phyloP scores from a whole-genome alignment of 2,888 invertebrate species.

The Drosophila barbarae region DNA sequence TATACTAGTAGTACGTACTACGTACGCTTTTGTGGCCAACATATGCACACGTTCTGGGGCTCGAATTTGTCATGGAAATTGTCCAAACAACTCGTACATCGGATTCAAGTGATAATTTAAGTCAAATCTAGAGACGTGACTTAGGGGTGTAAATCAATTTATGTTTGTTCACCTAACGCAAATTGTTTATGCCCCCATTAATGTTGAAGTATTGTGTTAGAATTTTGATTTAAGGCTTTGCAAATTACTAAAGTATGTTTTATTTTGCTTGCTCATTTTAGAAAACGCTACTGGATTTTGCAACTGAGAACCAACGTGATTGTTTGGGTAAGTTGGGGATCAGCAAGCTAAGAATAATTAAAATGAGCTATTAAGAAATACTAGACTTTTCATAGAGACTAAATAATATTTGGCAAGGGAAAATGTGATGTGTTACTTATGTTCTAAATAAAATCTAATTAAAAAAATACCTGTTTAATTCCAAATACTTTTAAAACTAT shows the following conservation, averaged over 20 bases:
- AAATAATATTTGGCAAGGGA: too few relatives aligned
- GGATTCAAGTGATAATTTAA: slow-evolving; percentile 60
- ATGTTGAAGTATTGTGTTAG: slow-evolving; percentile 11
- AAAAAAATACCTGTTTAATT: too few relatives aligned
- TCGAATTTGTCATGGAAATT: slow-evolving; percentile 70
- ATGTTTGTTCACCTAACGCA: background rate
- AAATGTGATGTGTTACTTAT: too few relatives aligned
- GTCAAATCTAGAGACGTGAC: slow-evolving; percentile 60
- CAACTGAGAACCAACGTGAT: slow-evolving; percentile 15
- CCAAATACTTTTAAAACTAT: too few relatives aligned
- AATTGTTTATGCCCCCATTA: slow-evolving; percentile 9
- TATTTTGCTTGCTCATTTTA: slow-evolving; percentile 26
- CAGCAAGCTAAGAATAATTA: background rate
- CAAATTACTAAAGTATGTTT: slow-evolving; percentile 19
- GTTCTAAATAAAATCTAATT: too few relatives aligned
- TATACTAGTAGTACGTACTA: slow-evolving; percentile 15
- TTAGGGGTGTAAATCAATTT: slow-evolving; percentile 48
- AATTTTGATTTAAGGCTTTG: slow-evolving; percentile 21
- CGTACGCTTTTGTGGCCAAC: slow-evolving; percentile 42
- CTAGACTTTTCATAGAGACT: too few relatives aligned
- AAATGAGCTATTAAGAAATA: background rate
- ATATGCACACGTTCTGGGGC: slow-evolving; percentile 33
- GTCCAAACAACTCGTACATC: slow-evolving; percentile 59
- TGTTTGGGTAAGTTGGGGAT: slow-evolving; percentile 32
- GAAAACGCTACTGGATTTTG: slow-evolving; percentile 24